A percentile compares a stretch with the other conserved stretches of the same genome.
These are phyloP conservation scores for Acrobasis suavella DNA, from an alignment of 2,888 invertebrate genomes.

Conservation along the genomic window DNA sequence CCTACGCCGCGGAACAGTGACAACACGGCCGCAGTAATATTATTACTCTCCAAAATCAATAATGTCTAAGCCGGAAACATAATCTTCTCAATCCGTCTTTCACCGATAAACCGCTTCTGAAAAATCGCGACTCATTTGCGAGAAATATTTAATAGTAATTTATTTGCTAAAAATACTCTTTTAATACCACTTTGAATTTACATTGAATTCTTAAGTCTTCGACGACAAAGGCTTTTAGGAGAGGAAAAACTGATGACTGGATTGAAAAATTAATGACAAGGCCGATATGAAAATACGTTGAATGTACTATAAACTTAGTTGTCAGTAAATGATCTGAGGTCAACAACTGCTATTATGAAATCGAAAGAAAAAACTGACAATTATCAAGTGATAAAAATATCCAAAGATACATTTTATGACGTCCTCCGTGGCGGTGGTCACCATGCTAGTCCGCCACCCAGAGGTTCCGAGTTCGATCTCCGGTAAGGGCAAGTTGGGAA, in stretches of 20 bases:
- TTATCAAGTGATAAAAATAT: too few species aligned
- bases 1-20: background rate
- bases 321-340: too few species aligned
- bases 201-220: conserved; percentile 4
- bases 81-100: conserved; percentile 11
- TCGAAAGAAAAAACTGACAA: too few species aligned
- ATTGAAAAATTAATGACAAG: background rate
- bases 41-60: conserved; percentile 2
- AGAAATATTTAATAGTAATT: conserved; percentile 12
- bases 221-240: conserved; percentile 1
- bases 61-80: background rate
- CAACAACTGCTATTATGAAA: too few species aligned
- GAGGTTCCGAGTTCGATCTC: too few species aligned
- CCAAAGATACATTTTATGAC: too few species aligned
- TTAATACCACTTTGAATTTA: background rate
- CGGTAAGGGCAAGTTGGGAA: too few species aligned
- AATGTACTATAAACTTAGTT: too few species aligned
- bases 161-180: conserved; percentile 4
- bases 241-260: background rate
- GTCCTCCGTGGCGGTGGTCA: too few species aligned
- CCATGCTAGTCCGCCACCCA: too few species aligned
- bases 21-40: background rate
- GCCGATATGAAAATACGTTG: too few species aligned
- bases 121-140: conserved; percentile 7
- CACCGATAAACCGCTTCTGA: conserved; percentile 11